Conservation (phyloP, 1,140 invertebrate species). For the Hyphantria cunea region DNA sequence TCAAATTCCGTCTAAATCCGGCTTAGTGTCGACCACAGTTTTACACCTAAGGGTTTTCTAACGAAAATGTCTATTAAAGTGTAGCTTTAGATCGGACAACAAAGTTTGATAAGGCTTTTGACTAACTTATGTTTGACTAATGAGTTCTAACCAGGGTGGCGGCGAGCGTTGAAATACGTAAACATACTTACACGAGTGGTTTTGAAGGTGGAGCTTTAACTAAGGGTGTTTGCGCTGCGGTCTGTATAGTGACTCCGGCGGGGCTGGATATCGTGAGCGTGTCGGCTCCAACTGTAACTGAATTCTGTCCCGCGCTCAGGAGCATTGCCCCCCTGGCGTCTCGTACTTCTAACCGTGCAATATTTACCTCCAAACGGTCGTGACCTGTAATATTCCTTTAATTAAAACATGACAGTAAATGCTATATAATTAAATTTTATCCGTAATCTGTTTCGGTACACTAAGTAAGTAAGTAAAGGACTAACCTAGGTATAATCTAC, state of each 20-base stretch:
- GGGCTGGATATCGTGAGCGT: conserved; percentile 89
- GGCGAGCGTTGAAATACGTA: conserved; percentile 3
- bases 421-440: neutral
- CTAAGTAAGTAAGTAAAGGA: neutral
- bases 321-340: conserved; percentile 89
- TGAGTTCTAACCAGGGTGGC: conserved; percentile 17
- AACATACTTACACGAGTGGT: conserved; percentile 87
- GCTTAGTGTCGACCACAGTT: neutral
- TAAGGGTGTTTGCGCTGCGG: conserved; percentile 91
- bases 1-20: neutral
- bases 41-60: neutral
- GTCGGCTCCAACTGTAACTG: conserved; percentile 92
- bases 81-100: conserved; percentile 16
- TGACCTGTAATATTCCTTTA: conserved; percentile 73
- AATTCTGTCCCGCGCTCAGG: conserved; percentile 91
- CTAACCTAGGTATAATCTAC: conserved; percentile 90
- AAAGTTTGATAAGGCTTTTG: conserved; percentile 19
- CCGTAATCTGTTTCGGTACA: neutral
- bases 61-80: too few relatives aligned
- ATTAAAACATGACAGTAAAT: neutral
- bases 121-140: conserved; percentile 26
- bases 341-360: conserved; percentile 90
- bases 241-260: conserved; percentile 91
- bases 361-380: conserved; percentile 91
- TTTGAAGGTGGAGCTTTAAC: conserved; percentile 91